These are phyloP conservation scores for Melanotaenia duboulayi DNA, from an alignment of 2,113 vertebrate genomes.

Conservation along the genomic window DNA sequence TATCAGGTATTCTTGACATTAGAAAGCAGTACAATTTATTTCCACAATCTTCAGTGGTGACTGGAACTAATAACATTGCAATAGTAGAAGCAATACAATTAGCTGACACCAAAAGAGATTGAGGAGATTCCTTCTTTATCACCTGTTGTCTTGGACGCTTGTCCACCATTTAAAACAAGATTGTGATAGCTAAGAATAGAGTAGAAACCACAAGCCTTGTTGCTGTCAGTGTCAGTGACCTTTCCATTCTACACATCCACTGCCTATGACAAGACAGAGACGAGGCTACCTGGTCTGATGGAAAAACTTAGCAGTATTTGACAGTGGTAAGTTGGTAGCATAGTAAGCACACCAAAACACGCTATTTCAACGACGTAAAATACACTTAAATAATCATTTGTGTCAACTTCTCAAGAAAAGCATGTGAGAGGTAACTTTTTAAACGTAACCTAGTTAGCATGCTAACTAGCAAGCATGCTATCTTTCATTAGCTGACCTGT, in stretches of 20 bases:
- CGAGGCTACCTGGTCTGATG: neutral
- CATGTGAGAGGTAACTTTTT: conserved; percentile 58
- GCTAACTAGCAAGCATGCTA: conserved; percentile 66
- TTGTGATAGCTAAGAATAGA: neutral
- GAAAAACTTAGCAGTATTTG: neutral
- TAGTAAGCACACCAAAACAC: neutral
- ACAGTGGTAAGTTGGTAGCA: neutral
- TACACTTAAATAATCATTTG: neutral
- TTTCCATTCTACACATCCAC: conserved; percentile 15
- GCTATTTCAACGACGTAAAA: neutral
- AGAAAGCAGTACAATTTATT: too few relatives aligned
- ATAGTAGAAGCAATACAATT: too few relatives aligned
- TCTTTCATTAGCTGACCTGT: neutral
- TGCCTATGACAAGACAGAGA: conserved; percentile 6
- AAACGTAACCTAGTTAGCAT: conserved; percentile 44
- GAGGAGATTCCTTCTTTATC: neutral
- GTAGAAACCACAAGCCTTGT: neutral
- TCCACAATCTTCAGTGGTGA: neutral
- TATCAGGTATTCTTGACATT: too few relatives aligned
- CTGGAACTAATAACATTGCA: neutral
- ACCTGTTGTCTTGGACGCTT: neutral
- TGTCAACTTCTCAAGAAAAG: conserved; percentile 46
- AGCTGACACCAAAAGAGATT: neutral
- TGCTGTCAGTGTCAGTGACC: conserved; percentile 43
- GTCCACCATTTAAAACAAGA: neutral